Percentiles rank a stretch among this genome's conserved stretches.
These are phyloP conservation scores for Teleiodes luculella DNA, from an alignment of 2,888 invertebrate genomes.

Conservation along the genomic window DNA sequence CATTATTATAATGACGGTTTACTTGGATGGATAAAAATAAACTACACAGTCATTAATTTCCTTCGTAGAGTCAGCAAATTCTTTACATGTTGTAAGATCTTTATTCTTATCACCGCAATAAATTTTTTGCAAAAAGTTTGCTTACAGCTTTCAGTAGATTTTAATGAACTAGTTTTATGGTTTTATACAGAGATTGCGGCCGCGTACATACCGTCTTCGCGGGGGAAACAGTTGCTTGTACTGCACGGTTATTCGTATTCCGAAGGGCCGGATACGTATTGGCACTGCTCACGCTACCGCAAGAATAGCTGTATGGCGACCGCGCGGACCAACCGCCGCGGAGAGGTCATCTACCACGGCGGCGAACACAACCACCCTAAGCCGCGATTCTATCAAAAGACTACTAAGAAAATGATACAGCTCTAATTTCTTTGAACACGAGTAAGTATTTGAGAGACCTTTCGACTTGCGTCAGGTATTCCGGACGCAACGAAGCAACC, in stretches of 20 bases:
- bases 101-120: no score
- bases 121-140: no score
- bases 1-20: no score
- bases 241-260: slow-evolving; percentile 55
- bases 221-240: slow-evolving; percentile 50
- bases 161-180: no score
- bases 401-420: slow-evolving; percentile 45
- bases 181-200: background rate
- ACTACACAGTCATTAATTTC: no score
- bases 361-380: slow-evolving; percentile 54
- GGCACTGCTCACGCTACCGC: slow-evolving; percentile 50
- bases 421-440: slow-evolving; percentile 23
- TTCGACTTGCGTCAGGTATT: no score
- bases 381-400: slow-evolving; percentile 52
- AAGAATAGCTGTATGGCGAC: slow-evolving; percentile 44
- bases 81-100: no score
- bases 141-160: no score
- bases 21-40: no score
- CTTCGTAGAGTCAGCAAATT: no score
- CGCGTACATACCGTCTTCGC: slow-evolving; percentile 55
- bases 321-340: slow-evolving; percentile 53
- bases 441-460: no score
- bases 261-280: slow-evolving; percentile 36
- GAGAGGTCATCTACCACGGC: slow-evolving; percentile 44
- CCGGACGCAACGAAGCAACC: no score